Evolutionary conservation across 2,888 invertebrate genomes (phyloP).

Genomic region (Schrankia costaestrigalis): DNA sequence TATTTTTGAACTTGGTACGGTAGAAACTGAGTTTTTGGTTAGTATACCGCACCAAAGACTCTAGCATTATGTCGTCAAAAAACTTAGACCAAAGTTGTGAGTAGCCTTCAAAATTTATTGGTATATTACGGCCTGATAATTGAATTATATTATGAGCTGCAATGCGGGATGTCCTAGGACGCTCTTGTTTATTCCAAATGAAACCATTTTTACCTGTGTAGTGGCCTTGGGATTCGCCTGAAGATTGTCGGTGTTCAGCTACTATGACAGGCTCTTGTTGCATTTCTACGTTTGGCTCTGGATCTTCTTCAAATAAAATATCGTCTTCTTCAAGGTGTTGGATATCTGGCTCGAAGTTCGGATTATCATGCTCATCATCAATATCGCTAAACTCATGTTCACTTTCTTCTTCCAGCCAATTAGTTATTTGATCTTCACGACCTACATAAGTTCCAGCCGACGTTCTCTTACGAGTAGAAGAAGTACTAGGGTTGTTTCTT

Average conservation of each 20-base stretch:
- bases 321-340: slow-evolving; percentile 10
- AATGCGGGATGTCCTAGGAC: slow-evolving; percentile 14
- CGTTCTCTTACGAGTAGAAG: slow-evolving; percentile 9
- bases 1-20: slow-evolving; percentile 9
- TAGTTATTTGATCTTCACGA: slow-evolving; percentile 1
- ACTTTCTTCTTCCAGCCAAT: slow-evolving; percentile 16
- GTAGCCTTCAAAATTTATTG: slow-evolving; percentile 18
- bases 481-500: slow-evolving; percentile 5
- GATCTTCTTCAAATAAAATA: slow-evolving; percentile 6
- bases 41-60: slow-evolving; percentile 13
- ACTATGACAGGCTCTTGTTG: slow-evolving; percentile 3
- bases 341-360: slow-evolving; percentile 11
- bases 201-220: slow-evolving; percentile 12
- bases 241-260: slow-evolving; percentile 5
- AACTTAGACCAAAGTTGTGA: slow-evolving; percentile 18
- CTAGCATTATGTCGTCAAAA: slow-evolving; percentile 16
- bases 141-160: slow-evolving; percentile 15
- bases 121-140: slow-evolving; percentile 12
- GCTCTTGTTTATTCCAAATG: slow-evolving; percentile 16
- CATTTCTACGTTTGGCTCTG: slow-evolving; percentile 6
- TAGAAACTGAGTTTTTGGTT: slow-evolving; percentile 22
- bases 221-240: slow-evolving; percentile 7
- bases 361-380: slow-evolving; percentile 16
- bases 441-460: slow-evolving; percentile 6
- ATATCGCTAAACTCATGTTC: slow-evolving; percentile 16